phyloP scores from a whole-genome alignment of 2,888 invertebrate genomes.

The Plebejus anna region DNA sequence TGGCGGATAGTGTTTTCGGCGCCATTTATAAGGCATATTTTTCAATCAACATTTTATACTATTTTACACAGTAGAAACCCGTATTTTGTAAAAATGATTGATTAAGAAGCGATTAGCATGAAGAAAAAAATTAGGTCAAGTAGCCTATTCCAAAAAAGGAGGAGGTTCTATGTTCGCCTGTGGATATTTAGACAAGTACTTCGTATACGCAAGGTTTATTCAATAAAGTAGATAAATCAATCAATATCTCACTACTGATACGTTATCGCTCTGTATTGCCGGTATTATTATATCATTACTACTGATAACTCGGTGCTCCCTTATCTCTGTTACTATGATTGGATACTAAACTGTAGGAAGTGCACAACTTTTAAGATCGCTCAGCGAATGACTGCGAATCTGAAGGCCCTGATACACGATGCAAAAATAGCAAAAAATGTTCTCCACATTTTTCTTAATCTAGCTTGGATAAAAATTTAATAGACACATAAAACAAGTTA shows the following conservation, averaged over 20 bases:
- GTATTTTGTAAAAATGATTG: too few relatives aligned
- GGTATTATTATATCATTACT: constrained; percentile 28
- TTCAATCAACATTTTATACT: too few relatives aligned
- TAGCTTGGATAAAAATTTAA: background rate
- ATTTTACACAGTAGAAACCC: too few relatives aligned
- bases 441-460: too few relatives aligned
- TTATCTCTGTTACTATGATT: background rate
- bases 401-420: too few relatives aligned
- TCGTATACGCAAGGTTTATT: background rate
- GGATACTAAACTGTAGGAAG: background rate
- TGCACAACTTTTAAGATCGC: background rate
- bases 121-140: too few relatives aligned
- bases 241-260: constrained; percentile 26
- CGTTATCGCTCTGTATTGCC: constrained; percentile 26
- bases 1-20: too few relatives aligned
- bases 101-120: too few relatives aligned
- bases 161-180: background rate
- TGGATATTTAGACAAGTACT: background rate
- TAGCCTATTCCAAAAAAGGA: too few relatives aligned
- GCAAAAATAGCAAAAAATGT: too few relatives aligned
- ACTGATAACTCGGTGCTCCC: constrained; percentile 6
- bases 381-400: background rate
- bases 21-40: too few relatives aligned
- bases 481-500: background rate
- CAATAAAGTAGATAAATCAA: constrained; percentile 25